These are phyloP conservation scores for Notamacropus eugenii DNA, from an alignment of 2,797 vertebrate genomes.

Conservation along the genomic window DNA sequence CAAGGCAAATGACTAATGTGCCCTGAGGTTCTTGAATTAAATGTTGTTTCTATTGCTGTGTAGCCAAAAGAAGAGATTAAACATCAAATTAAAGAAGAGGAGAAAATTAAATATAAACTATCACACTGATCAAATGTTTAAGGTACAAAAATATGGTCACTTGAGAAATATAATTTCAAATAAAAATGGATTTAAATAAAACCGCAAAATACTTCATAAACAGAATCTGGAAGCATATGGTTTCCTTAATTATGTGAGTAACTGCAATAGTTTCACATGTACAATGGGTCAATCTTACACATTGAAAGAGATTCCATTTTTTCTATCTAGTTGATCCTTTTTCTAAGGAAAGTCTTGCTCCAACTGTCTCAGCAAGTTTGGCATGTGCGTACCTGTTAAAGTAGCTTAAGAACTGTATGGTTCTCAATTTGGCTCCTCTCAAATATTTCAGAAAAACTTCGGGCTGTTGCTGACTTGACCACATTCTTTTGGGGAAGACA, in stretches of 20 bases:
- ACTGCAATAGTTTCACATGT: neutral
- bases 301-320: neutral
- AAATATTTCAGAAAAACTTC: slow-evolving; percentile 9
- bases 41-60: slow-evolving; percentile 24
- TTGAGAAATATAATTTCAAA: slow-evolving; percentile 21
- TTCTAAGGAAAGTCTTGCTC: slow-evolving; percentile 18
- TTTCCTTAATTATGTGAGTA: neutral
- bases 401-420: neutral
- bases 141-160: neutral
- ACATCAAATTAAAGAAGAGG: neutral
- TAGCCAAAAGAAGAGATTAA: neutral
- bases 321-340: slow-evolving; percentile 5
- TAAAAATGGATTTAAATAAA: slow-evolving; percentile 16
- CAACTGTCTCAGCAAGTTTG: neutral
- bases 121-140: slow-evolving; percentile 32
- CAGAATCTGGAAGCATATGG: slow-evolving; percentile 11
- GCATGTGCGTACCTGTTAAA: slow-evolving; percentile 1
- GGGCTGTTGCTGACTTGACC: neutral
- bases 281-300: neutral
- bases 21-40: slow-evolving; percentile 17
- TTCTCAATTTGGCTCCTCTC: slow-evolving; percentile 52
- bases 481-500: slow-evolving; percentile 55
- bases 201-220: neutral
- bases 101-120: slow-evolving; percentile 32
- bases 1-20: neutral